These are phyloP conservation scores for Triplophysa siluroides DNA, from an alignment of 2,113 vertebrate genomes.

Conservation along the genomic window DNA sequence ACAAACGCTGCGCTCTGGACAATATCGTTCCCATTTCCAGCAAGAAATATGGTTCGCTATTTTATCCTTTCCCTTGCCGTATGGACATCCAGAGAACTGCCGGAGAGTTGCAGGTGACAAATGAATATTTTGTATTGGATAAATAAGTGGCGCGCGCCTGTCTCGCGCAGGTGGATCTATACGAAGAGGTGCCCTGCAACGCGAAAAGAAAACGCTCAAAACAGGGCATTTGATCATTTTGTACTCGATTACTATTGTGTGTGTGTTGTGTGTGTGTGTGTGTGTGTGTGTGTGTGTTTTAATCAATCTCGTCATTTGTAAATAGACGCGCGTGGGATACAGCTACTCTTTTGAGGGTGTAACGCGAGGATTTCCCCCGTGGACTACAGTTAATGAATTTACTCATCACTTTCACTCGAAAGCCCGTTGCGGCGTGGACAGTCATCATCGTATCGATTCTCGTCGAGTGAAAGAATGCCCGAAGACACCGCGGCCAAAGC, in stretches of 20 bases:
- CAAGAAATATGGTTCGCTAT: constrained; percentile 32
- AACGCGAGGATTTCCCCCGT: constrained; percentile 7
- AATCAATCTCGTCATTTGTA: not conserved
- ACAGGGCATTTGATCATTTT: not conserved
- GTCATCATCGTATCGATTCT: constrained; percentile 30
- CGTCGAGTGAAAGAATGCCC: constrained; percentile 72
- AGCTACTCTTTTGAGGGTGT: not conserved
- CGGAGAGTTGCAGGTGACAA: constrained; percentile 36
- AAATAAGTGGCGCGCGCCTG: constrained; percentile 52
- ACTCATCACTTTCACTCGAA: constrained; percentile 21
- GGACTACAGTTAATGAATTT: constrained; percentile 31
- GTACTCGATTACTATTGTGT: not conserved
- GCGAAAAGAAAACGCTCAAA: not conserved
- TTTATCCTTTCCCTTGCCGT: constrained; percentile 1
- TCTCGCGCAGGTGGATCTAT: constrained; percentile 63
- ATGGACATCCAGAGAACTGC: constrained; percentile 30
- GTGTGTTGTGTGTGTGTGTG: not conserved
- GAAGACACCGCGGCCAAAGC: constrained; percentile 75
- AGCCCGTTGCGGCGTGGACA: constrained; percentile 9
- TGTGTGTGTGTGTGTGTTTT: not conserved
- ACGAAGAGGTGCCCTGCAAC: constrained; percentile 46
- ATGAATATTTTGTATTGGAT: constrained; percentile 23
- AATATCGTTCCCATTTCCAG: constrained; percentile 6
- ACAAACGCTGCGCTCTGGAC: constrained; percentile 3
- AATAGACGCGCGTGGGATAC: constrained; percentile 2